phyloP scores from a whole-genome alignment of 2,888 invertebrate species.

The Heteromyza rotundicornis region DNA sequence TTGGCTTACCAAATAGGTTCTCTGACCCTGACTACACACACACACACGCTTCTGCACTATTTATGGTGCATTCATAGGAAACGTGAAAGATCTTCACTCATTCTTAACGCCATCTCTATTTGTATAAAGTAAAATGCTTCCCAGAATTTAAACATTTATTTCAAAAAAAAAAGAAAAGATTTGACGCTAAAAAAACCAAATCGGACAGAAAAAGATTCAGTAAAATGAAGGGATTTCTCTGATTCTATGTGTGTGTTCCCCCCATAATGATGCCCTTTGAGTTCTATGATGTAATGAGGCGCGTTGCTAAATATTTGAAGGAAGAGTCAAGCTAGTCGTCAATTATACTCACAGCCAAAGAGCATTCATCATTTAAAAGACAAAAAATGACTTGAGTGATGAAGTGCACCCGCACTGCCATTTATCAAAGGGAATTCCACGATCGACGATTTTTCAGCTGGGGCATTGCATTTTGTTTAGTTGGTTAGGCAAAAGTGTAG shows the following conservation, averaged over 20 bases:
- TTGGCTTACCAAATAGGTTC: slow-evolving; percentile 38
- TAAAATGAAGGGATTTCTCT: neutral
- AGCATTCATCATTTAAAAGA: neutral
- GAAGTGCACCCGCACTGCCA: too few relatives aligned
- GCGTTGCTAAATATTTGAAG: slow-evolving; percentile 17
- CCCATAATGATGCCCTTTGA: neutral
- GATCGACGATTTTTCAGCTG: too few relatives aligned
- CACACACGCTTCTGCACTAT: slow-evolving; percentile 33
- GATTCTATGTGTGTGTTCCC: neutral
- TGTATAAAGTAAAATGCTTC: slow-evolving; percentile 4
- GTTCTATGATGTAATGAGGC: slow-evolving; percentile 13
- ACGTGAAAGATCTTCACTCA: neutral
- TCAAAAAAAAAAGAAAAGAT: too few relatives aligned
- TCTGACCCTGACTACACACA: slow-evolving; percentile 46
- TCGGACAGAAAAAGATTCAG: neutral
- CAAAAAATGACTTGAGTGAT: too few relatives aligned
- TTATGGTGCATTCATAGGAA: neutral
- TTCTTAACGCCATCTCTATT: slow-evolving; percentile 6
- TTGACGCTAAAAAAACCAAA: too few relatives aligned
- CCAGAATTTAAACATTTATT: slow-evolving; percentile 8
- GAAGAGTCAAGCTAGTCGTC: slow-evolving; percentile 4
- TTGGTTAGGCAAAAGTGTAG: neutral
- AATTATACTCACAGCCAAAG: slow-evolving; percentile 5
- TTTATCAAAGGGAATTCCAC: too few relatives aligned
- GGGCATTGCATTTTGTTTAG: neutral